phyloP scores from a whole-genome alignment of 2,113 vertebrate species.

The Lathamus discolor region DNA sequence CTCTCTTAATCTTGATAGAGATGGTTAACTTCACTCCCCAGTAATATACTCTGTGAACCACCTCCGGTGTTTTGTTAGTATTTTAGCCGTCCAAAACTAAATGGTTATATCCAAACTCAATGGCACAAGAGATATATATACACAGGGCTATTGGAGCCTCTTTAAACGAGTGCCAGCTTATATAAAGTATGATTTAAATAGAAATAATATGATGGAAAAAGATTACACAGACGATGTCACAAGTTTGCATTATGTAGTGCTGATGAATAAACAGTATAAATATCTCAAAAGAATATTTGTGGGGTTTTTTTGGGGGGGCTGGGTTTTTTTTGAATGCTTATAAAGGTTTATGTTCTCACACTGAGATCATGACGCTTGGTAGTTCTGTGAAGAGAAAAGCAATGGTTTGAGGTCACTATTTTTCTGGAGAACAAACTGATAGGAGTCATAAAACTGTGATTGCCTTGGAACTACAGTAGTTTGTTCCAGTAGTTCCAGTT shows the following conservation, averaged over 20 bases:
- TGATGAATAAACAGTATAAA: slow-evolving; percentile 2
- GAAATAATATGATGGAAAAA: not conserved
- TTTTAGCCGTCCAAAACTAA: not conserved
- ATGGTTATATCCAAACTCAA: not conserved
- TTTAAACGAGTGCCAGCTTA: not conserved
- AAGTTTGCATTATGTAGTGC: not conserved
- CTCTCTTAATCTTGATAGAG: slow-evolving; percentile 5
- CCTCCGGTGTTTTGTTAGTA: slow-evolving; percentile 1
- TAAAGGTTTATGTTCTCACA: not conserved
- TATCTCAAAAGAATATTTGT: not conserved
- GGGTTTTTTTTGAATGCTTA: not conserved
- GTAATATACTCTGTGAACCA: not conserved
- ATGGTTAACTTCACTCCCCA: not conserved
- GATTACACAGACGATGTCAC: not conserved
- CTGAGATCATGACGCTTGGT: not conserved
- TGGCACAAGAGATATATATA: not conserved
- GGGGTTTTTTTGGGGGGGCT: rapidly evolving
- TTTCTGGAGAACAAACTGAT: not conserved
- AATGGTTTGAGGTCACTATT: not conserved
- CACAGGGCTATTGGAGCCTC: not conserved
- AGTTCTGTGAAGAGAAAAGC: not conserved
- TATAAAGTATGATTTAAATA: slow-evolving; percentile 35
- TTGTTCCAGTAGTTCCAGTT: not conserved
- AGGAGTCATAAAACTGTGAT: not conserved
- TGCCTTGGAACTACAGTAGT: not conserved